Conservation (phyloP, 2,888 invertebrate species). For the Ptilodon capucinus region DNA sequence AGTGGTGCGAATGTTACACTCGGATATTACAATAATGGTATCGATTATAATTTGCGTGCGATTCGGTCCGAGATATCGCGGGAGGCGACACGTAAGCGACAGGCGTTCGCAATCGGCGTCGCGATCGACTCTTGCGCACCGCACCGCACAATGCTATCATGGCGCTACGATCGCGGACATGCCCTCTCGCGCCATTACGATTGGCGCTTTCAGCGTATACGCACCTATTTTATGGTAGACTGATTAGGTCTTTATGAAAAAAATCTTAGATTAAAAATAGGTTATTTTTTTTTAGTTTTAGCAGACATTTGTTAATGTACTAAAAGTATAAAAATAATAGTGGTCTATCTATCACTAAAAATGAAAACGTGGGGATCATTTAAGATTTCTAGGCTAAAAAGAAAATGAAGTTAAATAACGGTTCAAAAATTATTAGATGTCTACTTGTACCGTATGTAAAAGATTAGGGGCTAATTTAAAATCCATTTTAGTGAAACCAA, state of each 20-base stretch:
- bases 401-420: too few relatives aligned
- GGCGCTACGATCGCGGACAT: constrained; percentile 74
- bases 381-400: too few relatives aligned
- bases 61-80: constrained; percentile 71
- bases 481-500: too few relatives aligned
- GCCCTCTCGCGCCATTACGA: constrained; percentile 75
- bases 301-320: too few relatives aligned
- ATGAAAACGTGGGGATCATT: too few relatives aligned
- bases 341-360: too few relatives aligned
- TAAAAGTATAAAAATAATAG: too few relatives aligned
- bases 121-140: constrained; percentile 70
- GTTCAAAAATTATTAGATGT: too few relatives aligned
- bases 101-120: constrained; percentile 73
- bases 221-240: constrained; percentile 59
- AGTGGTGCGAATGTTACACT: constrained; percentile 73
- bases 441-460: too few relatives aligned
- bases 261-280: neutral
- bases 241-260: constrained; percentile 60
- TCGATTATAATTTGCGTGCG: constrained; percentile 83
- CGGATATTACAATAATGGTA: constrained; percentile 82
- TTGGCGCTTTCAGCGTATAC: constrained; percentile 65
- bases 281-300: too few relatives aligned
- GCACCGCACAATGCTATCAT: constrained; percentile 78
- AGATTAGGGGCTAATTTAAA: too few relatives aligned
- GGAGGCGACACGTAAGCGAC: constrained; percentile 79